phyloP scores from a whole-genome alignment of 2,888 invertebrate genomes.

The Meteorus cinctellus region DNA sequence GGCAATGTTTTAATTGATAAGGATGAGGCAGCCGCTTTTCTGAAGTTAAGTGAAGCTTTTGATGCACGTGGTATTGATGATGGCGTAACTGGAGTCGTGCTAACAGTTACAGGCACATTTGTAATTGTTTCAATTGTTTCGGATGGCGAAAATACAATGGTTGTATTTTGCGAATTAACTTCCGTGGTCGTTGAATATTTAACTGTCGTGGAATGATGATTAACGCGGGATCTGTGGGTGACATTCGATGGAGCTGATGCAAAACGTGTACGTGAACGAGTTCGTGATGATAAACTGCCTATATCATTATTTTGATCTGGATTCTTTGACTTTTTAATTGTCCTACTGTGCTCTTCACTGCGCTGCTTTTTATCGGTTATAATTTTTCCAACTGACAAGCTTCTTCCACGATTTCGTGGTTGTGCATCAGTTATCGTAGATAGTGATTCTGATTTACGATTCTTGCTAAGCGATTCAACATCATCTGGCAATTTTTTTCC shows the following conservation, averaged over 20 bases:
- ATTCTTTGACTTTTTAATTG: neutral
- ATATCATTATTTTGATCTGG: neutral
- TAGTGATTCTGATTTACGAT: slow-evolving; percentile 13
- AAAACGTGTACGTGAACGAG: neutral
- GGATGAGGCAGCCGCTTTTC: slow-evolving; percentile 41
- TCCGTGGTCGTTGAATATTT: neutral
- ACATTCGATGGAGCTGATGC: slow-evolving; percentile 8
- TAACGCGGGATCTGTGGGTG: neutral
- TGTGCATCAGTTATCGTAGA: slow-evolving; percentile 18
- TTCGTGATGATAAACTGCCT: neutral
- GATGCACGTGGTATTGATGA: neutral
- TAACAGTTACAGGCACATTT: neutral
- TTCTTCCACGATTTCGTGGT: slow-evolving; percentile 37
- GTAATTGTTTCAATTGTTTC: slow-evolving; percentile 36
- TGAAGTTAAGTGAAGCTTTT: slow-evolving; percentile 21
- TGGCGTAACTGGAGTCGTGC: neutral
- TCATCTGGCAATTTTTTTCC: slow-evolving; percentile 15
- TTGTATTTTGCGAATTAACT: slow-evolving; percentile 29
- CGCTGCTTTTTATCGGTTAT: neutral
- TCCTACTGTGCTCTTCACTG: neutral
- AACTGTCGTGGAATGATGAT: slow-evolving; percentile 21
- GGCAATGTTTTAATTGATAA: slow-evolving; percentile 37
- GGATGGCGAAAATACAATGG: slow-evolving; percentile 19
- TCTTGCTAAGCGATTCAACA: neutral
- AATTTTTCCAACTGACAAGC: neutral